Conservation (phyloP, 2,113 vertebrate genomes). For the Gulo gulo region DNA sequence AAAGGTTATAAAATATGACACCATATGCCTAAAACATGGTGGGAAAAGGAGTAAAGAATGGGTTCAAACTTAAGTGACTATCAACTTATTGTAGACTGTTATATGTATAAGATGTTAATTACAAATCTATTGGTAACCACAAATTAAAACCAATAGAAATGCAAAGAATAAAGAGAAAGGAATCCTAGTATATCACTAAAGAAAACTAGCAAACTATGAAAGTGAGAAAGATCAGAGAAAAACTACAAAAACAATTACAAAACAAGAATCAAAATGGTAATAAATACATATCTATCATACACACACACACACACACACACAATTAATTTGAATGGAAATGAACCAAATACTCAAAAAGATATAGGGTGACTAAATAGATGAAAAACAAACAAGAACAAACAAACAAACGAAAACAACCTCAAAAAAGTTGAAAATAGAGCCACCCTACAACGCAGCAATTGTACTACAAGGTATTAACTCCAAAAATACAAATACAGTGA, state of each 20-base stretch:
- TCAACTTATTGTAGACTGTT: neutral
- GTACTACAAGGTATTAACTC: too few species aligned
- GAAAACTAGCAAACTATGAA: neutral
- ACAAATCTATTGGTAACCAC: neutral
- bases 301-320: neutral
- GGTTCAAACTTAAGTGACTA: neutral
- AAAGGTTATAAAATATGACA: neutral
- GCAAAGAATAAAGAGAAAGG: neutral
- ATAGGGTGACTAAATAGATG: neutral
- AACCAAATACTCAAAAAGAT: neutral
- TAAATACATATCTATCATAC: neutral
- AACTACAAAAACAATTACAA: neutral
- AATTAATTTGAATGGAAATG: neutral
- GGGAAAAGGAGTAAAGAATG: neutral
- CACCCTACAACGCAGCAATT: too few species aligned
- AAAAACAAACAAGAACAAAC: too few species aligned
- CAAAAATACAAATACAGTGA: too few species aligned
- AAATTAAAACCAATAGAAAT: neutral
- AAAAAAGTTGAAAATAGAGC: too few species aligned
- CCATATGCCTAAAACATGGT: neutral
- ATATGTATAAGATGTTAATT: neutral
- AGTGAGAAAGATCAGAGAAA: neutral
- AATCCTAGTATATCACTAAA: neutral
- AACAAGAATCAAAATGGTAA: neutral
- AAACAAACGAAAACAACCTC: too few species aligned